Base-by-base conservation (phyloP, 2,113 vertebrate genomes). In the Myotis brandtii region DNA sequence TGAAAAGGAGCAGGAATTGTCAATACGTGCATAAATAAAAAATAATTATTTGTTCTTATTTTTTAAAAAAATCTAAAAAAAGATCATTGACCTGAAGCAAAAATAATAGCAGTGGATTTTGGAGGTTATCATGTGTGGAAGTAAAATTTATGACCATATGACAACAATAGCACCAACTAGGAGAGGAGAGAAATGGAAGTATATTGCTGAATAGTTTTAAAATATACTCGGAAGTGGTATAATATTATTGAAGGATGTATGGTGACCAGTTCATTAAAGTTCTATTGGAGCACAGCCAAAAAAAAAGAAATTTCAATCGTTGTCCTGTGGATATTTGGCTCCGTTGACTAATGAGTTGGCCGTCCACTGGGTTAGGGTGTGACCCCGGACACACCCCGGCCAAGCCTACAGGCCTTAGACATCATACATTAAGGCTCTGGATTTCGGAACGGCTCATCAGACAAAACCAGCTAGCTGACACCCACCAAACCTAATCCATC, bases 361-460 rank as follows among this genome's bases (percentile, higher is more conserved):
- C 40, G 40, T 1, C 40, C 40, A 4, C 43, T 37, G 7, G 43
- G 14, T 4, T 8, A 13, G 6, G 0, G 7, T 6, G 21, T 23
- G 21, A 16, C 11, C 4, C 16, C 6, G 7, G 12, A 72, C 34
- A 6, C 10, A 0, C 1, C 4, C n/a, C 30, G 34, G 13, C 20
- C 62, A 10, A 1, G 23, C 23, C 43, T 17, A 40, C 3, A 9
- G n/a, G 9, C 18, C 8, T n/a, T 2, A 56, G 3, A 20, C 18
- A 10, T 23, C 79, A 43, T 32, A 25, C n/a, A 5, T n/a, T 11
- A 30, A 27, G 48, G n/a, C 7, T 30, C 46, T 18, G 18, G 4
- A 3, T 69, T 18, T 10, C 0, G 27, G 25, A 12, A 17, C 8
- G 12, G 0, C 43, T 23, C 67, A 23, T 54, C 16, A 23, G 0